phyloP scores from a whole-genome alignment of 2,113 vertebrate species.

The Phrynosoma blainvillii region DNA sequence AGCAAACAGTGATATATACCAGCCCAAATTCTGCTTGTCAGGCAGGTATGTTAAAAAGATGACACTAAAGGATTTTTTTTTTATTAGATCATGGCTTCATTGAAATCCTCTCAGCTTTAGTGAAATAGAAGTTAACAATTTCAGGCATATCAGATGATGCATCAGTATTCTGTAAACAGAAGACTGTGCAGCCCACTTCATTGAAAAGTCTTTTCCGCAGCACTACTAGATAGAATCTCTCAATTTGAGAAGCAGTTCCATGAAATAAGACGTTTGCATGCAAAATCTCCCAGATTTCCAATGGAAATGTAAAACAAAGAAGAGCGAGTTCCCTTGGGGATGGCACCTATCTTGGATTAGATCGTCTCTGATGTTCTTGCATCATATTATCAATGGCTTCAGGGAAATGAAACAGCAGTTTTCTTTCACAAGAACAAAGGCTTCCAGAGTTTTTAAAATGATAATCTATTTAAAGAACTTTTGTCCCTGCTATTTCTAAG shows the following conservation, averaged over 20 bases:
- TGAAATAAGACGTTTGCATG: conserved; percentile 87
- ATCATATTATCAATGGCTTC: conserved; percentile 83
- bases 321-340: conserved; percentile 76
- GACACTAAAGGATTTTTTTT: conserved; percentile 75
- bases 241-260: conserved; percentile 84
- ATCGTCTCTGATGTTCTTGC: conserved; percentile 84
- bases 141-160: conserved; percentile 79
- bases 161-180: conserved; percentile 84
- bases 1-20: conserved; percentile 69
- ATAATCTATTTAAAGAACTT: conserved; percentile 75
- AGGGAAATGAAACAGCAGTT: conserved; percentile 80
- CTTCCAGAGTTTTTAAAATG: conserved; percentile 65
- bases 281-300: conserved; percentile 83
- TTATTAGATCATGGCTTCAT: conserved; percentile 78
- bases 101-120: conserved; percentile 79
- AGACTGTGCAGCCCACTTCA: conserved; percentile 78
- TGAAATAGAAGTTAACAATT: conserved; percentile 79
- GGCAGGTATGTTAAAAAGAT: conserved; percentile 74
- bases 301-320: conserved; percentile 84
- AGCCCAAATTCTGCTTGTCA: conserved; percentile 70
- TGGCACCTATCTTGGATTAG: conserved; percentile 80
- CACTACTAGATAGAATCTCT: conserved; percentile 84
- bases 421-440: conserved; percentile 81
- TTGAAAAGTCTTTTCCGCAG: conserved; percentile 79
- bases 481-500: conserved; percentile 62